Evolutionary conservation across 2,113 vertebrate species (phyloP), one percentile per base, ranked within the genome.

Genomic region (Megaptera novaeangliae): DNA sequence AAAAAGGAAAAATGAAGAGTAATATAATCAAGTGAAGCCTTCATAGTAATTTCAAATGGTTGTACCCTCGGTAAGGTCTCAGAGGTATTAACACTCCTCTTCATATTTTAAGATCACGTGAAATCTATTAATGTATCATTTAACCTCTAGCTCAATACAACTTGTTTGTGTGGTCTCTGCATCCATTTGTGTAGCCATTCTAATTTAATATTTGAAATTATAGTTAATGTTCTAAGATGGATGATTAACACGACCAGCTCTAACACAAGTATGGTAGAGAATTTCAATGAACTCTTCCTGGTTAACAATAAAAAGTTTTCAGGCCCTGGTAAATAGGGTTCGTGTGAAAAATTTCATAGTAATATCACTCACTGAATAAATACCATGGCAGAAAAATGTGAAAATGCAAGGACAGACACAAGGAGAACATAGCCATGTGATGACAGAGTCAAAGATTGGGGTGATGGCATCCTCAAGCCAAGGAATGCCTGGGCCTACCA

Each of bases 151-250:
- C 44, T 66, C 57, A 74, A 25, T 77, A 69, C 57, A 75, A n/a
- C 46, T 95, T 69, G 3, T 93, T 83, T 88, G 55, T 46, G 10
- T 96, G 46, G n/a, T 94, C 12, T 91, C 29, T 92, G 68, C 49
- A 83, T 74, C 31, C 41, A 68, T 92, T 93, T 94, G 72, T 95
- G 66, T 75, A 89, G 25, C n/a, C 59, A 88, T 94, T 91, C 72
- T 89, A 89, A 94, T 75, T 88, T 89, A 84, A 44, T 84, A 15
- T 84, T 94, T 96, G 64, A 96, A 95, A 95, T 88, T 93, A 74
- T 55, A 93, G 83, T 95, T 86, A 93, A 85, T 91, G 31, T 68
- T 95, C 27, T 66, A 88, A 91, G 75, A 86, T 91, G 86, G 23
- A 66, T 91, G 39, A 92, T 95, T 97, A 83, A 95, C 55, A 72